Percentiles rank a stretch among this genome's conserved stretches.
phyloP scores from a whole-genome alignment of 2,113 vertebrate genomes.

The Willisornis vidua region DNA sequence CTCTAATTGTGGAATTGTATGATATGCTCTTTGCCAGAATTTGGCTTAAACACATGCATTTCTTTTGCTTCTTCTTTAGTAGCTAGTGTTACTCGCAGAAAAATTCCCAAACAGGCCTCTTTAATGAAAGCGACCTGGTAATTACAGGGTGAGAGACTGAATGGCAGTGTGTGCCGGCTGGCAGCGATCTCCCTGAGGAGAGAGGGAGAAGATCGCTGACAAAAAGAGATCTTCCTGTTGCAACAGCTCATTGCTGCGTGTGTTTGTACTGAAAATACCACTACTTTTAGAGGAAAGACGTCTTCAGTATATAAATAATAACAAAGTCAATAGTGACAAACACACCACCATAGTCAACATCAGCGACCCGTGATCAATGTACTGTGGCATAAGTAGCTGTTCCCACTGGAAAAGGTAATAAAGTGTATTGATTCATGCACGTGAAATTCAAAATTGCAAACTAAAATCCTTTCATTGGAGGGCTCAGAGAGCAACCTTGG shows the following conservation, averaged over 20 bases:
- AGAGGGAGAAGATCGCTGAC: neutral
- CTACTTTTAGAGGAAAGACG: neutral
- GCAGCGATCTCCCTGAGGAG: neutral
- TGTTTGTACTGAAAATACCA: neutral
- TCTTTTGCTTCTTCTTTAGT: neutral
- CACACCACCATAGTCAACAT: neutral
- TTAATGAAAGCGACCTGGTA: neutral
- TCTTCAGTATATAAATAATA: neutral
- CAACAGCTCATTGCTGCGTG: neutral
- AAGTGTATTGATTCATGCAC: neutral
- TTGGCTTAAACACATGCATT: neutral
- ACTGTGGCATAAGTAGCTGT: accelerated
- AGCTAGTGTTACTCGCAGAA: neutral
- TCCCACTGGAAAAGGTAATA: neutral
- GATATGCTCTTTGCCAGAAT: neutral
- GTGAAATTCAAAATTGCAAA: neutral
- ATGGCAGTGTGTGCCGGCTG: neutral
- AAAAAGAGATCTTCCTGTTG: neutral
- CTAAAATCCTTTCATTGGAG: neutral
- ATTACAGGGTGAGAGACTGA: neutral
- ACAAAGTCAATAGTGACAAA: neutral
- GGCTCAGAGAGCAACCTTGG: neutral
- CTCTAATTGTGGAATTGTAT: neutral
- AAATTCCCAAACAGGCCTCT: neutral
- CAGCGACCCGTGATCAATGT: accelerated